phyloP scores from a whole-genome alignment of 1,140 invertebrate species.

The Ruditapes philippinarum region DNA sequence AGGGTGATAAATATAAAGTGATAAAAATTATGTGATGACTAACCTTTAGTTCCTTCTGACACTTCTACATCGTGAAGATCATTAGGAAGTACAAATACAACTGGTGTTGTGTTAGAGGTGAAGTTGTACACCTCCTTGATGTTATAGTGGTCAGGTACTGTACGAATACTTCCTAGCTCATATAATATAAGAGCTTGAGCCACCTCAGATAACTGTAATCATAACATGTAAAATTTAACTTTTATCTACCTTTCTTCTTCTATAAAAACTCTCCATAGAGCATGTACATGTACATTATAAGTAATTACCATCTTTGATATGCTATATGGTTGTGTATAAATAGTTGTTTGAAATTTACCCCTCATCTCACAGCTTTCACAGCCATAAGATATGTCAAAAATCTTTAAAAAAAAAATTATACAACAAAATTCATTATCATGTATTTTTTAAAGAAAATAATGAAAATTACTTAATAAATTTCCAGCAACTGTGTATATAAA shows the following conservation, averaged over 20 bases:
- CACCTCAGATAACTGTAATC: constrained; percentile 81
- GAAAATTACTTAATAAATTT: too few relatives aligned
- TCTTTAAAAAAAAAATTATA: too few relatives aligned
- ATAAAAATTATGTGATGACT: not conserved
- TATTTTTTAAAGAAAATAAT: too few relatives aligned
- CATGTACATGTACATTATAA: too few relatives aligned
- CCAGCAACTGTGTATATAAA: too few relatives aligned
- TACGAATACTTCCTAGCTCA: constrained; percentile 83
- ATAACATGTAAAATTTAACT: constrained; percentile 39
- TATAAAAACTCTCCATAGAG: not conserved
- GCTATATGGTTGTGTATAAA: too few relatives aligned
- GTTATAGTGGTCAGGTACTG: constrained; percentile 80
- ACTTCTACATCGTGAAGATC: constrained; percentile 57
- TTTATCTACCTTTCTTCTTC: not conserved
- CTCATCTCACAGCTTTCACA: too few relatives aligned
- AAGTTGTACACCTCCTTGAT: constrained; percentile 80
- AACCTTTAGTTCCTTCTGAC: constrained; percentile 77
- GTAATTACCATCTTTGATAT: too few relatives aligned
- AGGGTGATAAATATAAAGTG: too few relatives aligned
- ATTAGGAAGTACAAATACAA: constrained; percentile 82
- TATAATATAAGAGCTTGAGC: constrained; percentile 78
- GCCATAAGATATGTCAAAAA: too few relatives aligned
- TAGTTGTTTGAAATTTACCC: too few relatives aligned
- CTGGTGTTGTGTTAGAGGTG: constrained; percentile 80
- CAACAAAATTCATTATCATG: too few relatives aligned